Evolutionary conservation across 2,797 vertebrate species (phyloP).

Genomic region (Danio choprae): DNA sequence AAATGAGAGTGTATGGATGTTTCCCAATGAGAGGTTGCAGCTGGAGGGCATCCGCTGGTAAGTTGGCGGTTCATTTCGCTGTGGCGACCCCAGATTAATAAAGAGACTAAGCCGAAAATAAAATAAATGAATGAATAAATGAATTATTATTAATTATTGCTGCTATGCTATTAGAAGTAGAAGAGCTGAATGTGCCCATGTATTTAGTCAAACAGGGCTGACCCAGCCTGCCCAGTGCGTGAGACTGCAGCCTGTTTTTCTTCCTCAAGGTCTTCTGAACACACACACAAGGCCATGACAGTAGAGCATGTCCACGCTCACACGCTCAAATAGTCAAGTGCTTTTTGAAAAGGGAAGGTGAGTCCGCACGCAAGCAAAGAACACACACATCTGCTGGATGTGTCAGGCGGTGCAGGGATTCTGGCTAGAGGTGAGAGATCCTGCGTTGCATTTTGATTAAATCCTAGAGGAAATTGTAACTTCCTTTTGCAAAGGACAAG

Average conservation of each 20-base stretch:
- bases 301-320: conserved; percentile 10
- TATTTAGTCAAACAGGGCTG: not conserved
- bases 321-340: conserved; percentile 41
- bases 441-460: conserved; percentile 72
- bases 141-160: no score
- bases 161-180: not conserved
- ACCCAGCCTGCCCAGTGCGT: conserved; percentile 30
- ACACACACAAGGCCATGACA: conserved; percentile 34
- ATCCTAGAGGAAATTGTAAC: conserved; percentile 75
- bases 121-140: no score
- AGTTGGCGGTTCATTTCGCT: no score
- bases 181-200: not conserved
- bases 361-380: conserved; percentile 52
- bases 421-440: conserved; percentile 57
- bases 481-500: conserved; percentile 70
- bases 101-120: no score
- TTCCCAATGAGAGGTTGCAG: no score
- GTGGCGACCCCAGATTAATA: no score
- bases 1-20: no score
- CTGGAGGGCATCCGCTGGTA: no score
- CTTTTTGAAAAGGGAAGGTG: conserved; percentile 49
- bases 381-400: conserved; percentile 62
- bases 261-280: conserved; percentile 55
- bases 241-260: conserved; percentile 47
- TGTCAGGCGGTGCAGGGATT: conserved; percentile 54